Base-by-base conservation (phyloP, 2,888 invertebrate species). In the Lymantria dispar region DNA sequence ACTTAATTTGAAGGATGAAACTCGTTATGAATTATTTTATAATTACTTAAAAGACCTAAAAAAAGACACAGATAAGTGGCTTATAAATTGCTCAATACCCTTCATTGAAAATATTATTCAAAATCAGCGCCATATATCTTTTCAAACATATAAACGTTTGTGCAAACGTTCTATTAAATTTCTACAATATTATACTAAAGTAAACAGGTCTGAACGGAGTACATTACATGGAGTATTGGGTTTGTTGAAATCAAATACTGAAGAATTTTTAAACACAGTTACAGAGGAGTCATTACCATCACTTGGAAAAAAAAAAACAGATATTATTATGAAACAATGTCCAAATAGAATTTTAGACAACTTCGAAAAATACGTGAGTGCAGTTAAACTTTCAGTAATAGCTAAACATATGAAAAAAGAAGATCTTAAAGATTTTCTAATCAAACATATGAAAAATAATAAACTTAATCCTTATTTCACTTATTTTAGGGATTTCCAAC, bases 11-110 rank as follows among this genome's bases (percentile, higher is more conserved):
- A 80, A 74, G 60, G 80, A 84, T 13, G 76, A 77, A 64, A 52
- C 50, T 38, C 73, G 87, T n/a, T 78, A 76, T 14, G 82, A 87
- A 65, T 58, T 52, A 0, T 89, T 88, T 57, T 87, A 77, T 57
- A 64, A 74, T 12, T 78, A 76, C 43, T 64, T 75, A 9, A 73
- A 74, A 58, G 61, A 72, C 29, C 57, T 74, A 49, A 8, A 58
- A 0, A 48, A 70, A 7, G 52, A 47, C 0, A 74, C 83, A 12
- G 47, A 73, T 0, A 87, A 82, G 66, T 88, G 87, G 87, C 60
- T 87, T 15, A 75, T 77, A 36, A 53, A 78, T 54, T 88, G 87
- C 53, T 85, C 87, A 30, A 15, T 67, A 9, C n/a, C 63, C 14
- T 80, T 83, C 33, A 74, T 83, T 41, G 74, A 78, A 70, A 63